These are phyloP conservation scores for Drosophila punjabiensis DNA, from an alignment of 1,140 invertebrate species.

Conservation along the genomic window DNA sequence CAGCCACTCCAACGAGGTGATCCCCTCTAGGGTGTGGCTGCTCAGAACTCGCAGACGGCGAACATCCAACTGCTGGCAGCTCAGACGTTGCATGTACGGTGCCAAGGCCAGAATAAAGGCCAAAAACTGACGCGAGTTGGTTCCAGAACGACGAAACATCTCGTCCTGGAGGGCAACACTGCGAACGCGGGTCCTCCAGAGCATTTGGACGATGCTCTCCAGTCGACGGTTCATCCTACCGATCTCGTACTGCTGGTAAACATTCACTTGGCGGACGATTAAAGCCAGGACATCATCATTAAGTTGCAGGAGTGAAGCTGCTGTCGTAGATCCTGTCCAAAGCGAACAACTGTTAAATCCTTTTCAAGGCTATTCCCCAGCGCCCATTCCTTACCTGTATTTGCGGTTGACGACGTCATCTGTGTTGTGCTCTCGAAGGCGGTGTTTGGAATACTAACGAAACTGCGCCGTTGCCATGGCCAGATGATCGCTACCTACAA, in stretches of 20 bases:
- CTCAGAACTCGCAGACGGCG: conserved; percentile 51
- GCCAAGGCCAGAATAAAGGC: conserved; percentile 53
- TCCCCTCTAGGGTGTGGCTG: conserved; percentile 27
- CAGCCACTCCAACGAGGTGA: conserved; percentile 61
- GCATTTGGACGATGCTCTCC: conserved; percentile 53
- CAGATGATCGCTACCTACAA: conserved; percentile 55
- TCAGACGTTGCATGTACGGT: conserved; percentile 56
- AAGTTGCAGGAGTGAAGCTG: conserved; percentile 57
- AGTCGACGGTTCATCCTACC: conserved; percentile 60
- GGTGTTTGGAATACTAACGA: conserved; percentile 55
- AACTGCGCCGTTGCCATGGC: conserved; percentile 21
- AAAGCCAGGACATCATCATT: conserved; percentile 75
- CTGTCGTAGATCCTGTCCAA: conserved; percentile 10
- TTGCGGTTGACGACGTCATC: conserved; percentile 54
- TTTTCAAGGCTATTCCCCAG: neutral
- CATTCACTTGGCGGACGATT: conserved; percentile 60
- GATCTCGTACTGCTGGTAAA: conserved; percentile 71
- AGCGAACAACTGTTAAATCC: conserved; percentile 1
- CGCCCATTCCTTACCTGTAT: conserved; percentile 48
- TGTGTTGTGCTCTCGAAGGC: conserved; percentile 32
- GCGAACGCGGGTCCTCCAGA: conserved; percentile 69
- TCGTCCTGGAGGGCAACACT: conserved; percentile 58
- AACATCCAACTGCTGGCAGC: conserved; percentile 61
- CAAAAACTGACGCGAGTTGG: conserved; percentile 46
- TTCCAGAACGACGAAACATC: conserved; percentile 31